These are phyloP conservation scores for Cordilura impudica DNA, from an alignment of 2,888 invertebrate species.

Conservation along the genomic window DNA sequence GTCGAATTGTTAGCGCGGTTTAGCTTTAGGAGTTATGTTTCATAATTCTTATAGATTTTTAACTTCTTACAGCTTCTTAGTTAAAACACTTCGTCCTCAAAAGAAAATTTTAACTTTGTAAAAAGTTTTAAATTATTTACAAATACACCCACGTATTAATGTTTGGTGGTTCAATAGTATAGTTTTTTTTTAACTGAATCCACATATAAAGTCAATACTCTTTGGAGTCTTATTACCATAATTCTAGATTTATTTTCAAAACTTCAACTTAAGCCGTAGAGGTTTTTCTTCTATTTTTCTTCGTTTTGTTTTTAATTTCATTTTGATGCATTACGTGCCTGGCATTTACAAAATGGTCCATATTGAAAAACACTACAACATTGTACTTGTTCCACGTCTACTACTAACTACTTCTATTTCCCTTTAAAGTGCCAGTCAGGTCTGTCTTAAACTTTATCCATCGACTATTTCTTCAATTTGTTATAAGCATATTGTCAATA, in stretches of 20 bases:
- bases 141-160: constrained; percentile 2
- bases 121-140: background rate
- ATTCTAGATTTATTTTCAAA: constrained; percentile 34
- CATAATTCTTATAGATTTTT: no score
- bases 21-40: no score
- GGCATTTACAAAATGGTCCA: constrained; percentile 44
- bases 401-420: background rate
- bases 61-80: no score
- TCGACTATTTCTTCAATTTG: constrained; percentile 30
- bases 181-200: constrained; percentile 7
- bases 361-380: constrained; percentile 3
- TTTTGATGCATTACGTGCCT: constrained; percentile 50
- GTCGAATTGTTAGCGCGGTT: no score
- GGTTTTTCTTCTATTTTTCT: constrained; percentile 6
- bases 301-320: constrained; percentile 24
- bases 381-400: background rate
- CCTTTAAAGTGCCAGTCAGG: background rate
- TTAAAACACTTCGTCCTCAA: no score
- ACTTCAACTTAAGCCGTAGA: constrained; percentile 26
- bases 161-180: no score
- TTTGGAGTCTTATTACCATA: constrained; percentile 43
- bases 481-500: constrained; percentile 29
- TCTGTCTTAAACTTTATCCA: background rate
- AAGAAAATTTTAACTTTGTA: background rate
- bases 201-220: constrained; percentile 41